These are phyloP conservation scores for Polydrusus cervinus DNA, from an alignment of 2,888 invertebrate species.

Conservation along the genomic window DNA sequence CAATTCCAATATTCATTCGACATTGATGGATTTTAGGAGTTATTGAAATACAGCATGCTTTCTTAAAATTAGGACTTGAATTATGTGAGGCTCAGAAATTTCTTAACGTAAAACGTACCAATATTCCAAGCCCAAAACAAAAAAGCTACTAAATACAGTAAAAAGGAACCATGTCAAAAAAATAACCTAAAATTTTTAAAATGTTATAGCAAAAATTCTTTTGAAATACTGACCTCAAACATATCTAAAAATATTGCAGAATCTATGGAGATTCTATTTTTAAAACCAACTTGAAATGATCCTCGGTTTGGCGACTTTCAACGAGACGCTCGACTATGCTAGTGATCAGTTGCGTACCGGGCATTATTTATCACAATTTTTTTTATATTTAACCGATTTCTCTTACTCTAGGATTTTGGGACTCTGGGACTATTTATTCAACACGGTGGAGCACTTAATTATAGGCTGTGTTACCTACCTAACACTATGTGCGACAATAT, in stretches of 20 bases:
- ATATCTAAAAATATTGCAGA: conserved; percentile 54
- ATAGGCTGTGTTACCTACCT: conserved; percentile 73
- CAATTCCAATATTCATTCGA: no score
- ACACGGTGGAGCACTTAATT: conserved; percentile 75
- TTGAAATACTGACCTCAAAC: conserved; percentile 37
- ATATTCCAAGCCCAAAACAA: no score
- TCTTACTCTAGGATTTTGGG: conserved; percentile 6
- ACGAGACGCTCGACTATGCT: conserved; percentile 53
- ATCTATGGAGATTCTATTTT: conserved; percentile 63
- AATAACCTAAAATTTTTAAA: conserved; percentile 31
- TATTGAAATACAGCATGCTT: neutral
- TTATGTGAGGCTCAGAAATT: no score
- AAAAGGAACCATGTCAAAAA: conserved; percentile 9
- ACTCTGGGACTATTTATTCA: conserved; percentile 69
- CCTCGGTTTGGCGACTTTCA: conserved; percentile 63
- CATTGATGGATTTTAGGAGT: neutral
- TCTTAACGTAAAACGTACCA: no score
- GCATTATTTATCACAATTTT: conserved; percentile 24
- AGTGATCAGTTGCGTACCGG: conserved; percentile 21
- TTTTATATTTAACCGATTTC: conserved; percentile 10
- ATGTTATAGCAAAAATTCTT: conserved; percentile 30
- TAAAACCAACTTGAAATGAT: conserved; percentile 66
- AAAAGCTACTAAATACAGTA: no score
- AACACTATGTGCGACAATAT: conserved; percentile 73
- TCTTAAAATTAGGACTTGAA: neutral